These are phyloP conservation scores for Idaea aversata DNA, from an alignment of 2,888 invertebrate genomes.

Conservation along the genomic window DNA sequence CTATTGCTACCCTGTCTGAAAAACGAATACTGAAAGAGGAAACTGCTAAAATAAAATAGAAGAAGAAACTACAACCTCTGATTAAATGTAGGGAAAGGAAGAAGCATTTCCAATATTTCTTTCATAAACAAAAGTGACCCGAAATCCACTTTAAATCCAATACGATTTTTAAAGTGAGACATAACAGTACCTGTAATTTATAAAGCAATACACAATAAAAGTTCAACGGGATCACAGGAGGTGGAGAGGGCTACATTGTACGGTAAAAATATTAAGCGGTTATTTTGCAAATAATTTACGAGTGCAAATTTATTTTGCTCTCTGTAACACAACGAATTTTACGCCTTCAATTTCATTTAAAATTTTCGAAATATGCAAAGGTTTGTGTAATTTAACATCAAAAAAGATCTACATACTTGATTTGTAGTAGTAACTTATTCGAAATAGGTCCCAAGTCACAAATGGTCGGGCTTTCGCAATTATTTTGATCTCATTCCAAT, in stretches of 20 bases:
- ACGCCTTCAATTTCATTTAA: background rate
- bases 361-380: too few relatives aligned
- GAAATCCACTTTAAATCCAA: background rate
- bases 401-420: too few relatives aligned
- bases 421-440: too few relatives aligned
- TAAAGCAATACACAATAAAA: background rate
- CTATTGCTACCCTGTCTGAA: background rate
- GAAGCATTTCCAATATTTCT: background rate
- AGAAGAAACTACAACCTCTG: background rate
- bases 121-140: background rate
- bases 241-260: background rate
- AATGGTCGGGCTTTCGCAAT: too few relatives aligned
- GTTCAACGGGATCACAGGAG: background rate
- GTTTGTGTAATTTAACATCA: too few relatives aligned
- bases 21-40: background rate
- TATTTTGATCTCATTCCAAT: too few relatives aligned
- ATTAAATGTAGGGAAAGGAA: background rate
- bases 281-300: conserved; percentile 16
- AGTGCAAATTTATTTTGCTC: conserved; percentile 15
- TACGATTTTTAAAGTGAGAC: background rate
- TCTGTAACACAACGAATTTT: background rate
- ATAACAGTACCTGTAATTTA: conserved; percentile 1
- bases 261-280: conserved; percentile 14
- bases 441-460: too few relatives aligned
- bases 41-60: background rate